A percentile compares a stretch with the other conserved stretches of the same genome.
Evolutionary conservation across 2,888 invertebrate genomes (phyloP).

Genomic region (Drosophila quinaria): DNA sequence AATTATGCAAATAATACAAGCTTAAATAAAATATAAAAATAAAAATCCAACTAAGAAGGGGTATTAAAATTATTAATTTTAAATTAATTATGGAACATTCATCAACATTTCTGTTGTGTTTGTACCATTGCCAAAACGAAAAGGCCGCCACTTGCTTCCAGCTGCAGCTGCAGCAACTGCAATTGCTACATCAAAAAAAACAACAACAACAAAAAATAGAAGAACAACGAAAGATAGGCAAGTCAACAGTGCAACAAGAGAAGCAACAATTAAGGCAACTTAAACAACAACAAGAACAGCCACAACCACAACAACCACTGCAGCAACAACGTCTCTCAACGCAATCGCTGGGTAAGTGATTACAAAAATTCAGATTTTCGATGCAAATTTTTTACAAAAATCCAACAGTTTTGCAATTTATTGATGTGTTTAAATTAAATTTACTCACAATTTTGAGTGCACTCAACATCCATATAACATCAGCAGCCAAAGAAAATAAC

Average conservation of each 20-base stretch:
- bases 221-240: constrained; percentile 55
- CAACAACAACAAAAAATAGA: constrained; percentile 9
- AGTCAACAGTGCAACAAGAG: constrained; percentile 28
- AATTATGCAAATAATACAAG: constrained; percentile 59
- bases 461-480: constrained; percentile 30
- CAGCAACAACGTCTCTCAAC: constrained; percentile 32
- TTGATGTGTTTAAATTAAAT: constrained; percentile 44
- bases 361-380: background rate
- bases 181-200: constrained; percentile 17
- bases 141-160: constrained; percentile 67
- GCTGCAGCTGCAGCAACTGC: constrained; percentile 50
- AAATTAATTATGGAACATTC: constrained; percentile 81
- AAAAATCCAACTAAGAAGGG: constrained; percentile 15
- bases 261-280: constrained; percentile 14
- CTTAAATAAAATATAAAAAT: constrained; percentile 25
- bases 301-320: constrained; percentile 25
- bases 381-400: constrained; percentile 6
- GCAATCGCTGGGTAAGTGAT: constrained; percentile 63
- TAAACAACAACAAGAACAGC: constrained; percentile 16
- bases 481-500: constrained; percentile 4
- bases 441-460: constrained; percentile 41
- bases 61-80: constrained; percentile 48
- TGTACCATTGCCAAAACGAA: constrained; percentile 73
- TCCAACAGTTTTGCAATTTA: constrained; percentile 26
- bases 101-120: constrained; percentile 77